A percentile compares a stretch with the other conserved stretches of the same genome.
phyloP scores from a whole-genome alignment of 1,140 invertebrate genomes.

The Drosophila saltans region DNA sequence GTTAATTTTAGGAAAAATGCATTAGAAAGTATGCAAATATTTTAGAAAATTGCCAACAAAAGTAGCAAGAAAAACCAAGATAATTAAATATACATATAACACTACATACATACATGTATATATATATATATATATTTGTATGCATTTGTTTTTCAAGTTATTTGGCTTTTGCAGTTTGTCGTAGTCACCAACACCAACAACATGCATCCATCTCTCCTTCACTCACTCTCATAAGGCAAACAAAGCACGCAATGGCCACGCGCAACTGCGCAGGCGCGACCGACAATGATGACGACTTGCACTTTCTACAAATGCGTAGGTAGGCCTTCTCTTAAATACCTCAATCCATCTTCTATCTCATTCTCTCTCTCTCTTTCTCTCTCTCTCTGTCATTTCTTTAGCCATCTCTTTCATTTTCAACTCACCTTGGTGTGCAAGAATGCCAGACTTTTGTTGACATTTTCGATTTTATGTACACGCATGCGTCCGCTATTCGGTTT shows the following conservation, averaged over 20 bases:
- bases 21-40: slow-evolving; percentile 81
- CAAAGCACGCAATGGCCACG: slow-evolving; percentile 77
- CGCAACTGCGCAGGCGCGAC: slow-evolving; percentile 69
- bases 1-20: slow-evolving; percentile 51
- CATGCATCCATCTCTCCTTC: not conserved
- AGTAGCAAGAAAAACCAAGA: slow-evolving; percentile 32
- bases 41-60: slow-evolving; percentile 59
- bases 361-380: slow-evolving; percentile 4
- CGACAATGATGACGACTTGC: slow-evolving; percentile 45
- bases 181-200: not conserved
- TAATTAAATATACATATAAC: slow-evolving; percentile 68
- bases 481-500: slow-evolving; percentile 98
- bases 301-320: slow-evolving; percentile 80
- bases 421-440: slow-evolving; percentile 98
- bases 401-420: slow-evolving; percentile 12
- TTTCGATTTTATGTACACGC: slow-evolving; percentile 99
- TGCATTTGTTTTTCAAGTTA: not conserved
- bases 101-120: slow-evolving; percentile 29
- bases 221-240: slow-evolving; percentile 62
- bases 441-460: slow-evolving; percentile 98
- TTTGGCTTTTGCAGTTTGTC: slow-evolving; percentile 8
- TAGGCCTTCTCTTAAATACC: slow-evolving; percentile 33
- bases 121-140: not conserved
- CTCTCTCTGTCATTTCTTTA: not conserved
- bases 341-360: not conserved